phyloP scores from a whole-genome alignment of 1,140 invertebrate genomes.

The Cotesia glomerata region DNA sequence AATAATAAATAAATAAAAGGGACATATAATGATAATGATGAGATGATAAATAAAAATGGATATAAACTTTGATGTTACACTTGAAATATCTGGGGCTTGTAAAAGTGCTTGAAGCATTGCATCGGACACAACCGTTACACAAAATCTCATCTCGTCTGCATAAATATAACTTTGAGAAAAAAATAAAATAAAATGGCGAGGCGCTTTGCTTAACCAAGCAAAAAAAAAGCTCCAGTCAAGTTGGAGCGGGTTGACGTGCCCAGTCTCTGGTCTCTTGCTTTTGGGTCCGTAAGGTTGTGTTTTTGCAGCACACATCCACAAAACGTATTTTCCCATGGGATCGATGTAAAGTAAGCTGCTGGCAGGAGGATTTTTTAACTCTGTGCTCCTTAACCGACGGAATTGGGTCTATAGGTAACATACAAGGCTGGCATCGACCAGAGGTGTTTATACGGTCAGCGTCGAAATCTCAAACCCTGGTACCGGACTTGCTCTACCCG shows the following conservation, averaged over 20 bases:
- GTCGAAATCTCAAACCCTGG: not conserved
- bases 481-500: constrained; percentile 14
- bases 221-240: not conserved
- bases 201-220: not conserved
- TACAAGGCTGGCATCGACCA: not conserved
- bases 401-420: constrained; percentile 48
- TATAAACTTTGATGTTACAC: constrained; percentile 7
- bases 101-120: constrained; percentile 2
- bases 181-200: not conserved
- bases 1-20: too few species aligned
- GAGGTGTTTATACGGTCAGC: constrained; percentile 1
- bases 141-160: too few species aligned
- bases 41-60: too few species aligned
- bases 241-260: not conserved
- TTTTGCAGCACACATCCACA: not conserved
- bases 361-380: too few species aligned
- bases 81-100: constrained; percentile 1
- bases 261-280: too few species aligned
- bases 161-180: too few species aligned
- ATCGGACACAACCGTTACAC: not conserved
- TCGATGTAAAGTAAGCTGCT: too few species aligned
- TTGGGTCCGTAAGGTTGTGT: not conserved
- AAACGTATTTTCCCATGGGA: too few species aligned
- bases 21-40: too few species aligned
- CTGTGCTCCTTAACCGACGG: constrained; percentile 35